phyloP scores from a whole-genome alignment of 2,113 vertebrate genomes.

The Chaetodon trifascialis region DNA sequence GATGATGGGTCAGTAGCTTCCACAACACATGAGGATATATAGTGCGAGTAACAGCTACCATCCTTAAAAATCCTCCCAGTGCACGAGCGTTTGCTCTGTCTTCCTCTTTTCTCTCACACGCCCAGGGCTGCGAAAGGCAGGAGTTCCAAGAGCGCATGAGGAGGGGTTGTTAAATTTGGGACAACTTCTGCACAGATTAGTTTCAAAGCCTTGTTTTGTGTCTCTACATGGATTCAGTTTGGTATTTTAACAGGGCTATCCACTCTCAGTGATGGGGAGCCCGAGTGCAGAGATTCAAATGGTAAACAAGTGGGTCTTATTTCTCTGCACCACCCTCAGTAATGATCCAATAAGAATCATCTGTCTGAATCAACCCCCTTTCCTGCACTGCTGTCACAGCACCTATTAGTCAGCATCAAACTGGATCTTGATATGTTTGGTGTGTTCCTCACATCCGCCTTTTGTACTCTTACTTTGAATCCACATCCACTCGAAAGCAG shows the following conservation, averaged over 20 bases:
- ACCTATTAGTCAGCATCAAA: slow-evolving; percentile 24
- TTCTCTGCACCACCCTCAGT: slow-evolving; percentile 60
- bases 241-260: slow-evolving; percentile 36
- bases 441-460: neutral
- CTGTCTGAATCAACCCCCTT: slow-evolving; percentile 36
- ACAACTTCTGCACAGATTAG: slow-evolving; percentile 50
- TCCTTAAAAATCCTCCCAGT: slow-evolving; percentile 20
- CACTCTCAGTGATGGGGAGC: slow-evolving; percentile 4
- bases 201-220: slow-evolving; percentile 46
- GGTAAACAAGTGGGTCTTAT: slow-evolving; percentile 63
- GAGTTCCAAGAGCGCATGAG: slow-evolving; percentile 37
- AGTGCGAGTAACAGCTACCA: neutral
- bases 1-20: slow-evolving; percentile 54
- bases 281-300: slow-evolving; percentile 10
- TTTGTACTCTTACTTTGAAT: neutral
- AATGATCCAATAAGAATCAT: slow-evolving; percentile 65
- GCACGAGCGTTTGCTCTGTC: slow-evolving; percentile 22
- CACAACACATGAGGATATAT: neutral
- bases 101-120: slow-evolving; percentile 25
- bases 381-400: slow-evolving; percentile 43
- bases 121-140: slow-evolving; percentile 22
- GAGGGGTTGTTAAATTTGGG: slow-evolving; percentile 42
- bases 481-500: neutral
- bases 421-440: neutral
- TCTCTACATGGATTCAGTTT: slow-evolving; percentile 32